These are phyloP conservation scores for Epinephelus cyanopodus DNA, from an alignment of 2,113 vertebrate species.

Conservation along the genomic window DNA sequence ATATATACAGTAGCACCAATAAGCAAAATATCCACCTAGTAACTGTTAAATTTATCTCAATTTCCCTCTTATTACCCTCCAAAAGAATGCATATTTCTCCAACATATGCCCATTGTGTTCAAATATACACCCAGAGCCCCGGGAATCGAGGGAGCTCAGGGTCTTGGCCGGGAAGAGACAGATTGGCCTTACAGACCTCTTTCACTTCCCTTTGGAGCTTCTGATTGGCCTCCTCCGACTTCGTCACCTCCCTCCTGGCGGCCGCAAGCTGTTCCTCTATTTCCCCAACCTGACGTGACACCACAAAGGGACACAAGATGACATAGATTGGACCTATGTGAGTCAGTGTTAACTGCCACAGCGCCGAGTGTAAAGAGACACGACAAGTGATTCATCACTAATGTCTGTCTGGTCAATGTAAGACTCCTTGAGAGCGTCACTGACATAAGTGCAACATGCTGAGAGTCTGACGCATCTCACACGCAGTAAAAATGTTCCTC, in stretches of 20 bases:
- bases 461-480: slow-evolving; percentile 16
- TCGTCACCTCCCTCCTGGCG: slow-evolving; percentile 92
- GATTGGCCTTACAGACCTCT: slow-evolving; percentile 86
- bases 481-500: background rate
- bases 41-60: background rate
- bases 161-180: slow-evolving; percentile 63
- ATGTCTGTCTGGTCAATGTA: slow-evolving; percentile 30
- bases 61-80: background rate
- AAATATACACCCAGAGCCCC: slow-evolving; percentile 45
- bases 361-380: slow-evolving; percentile 41
- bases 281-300: slow-evolving; percentile 88
- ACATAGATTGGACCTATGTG: slow-evolving; percentile 61
- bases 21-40: background rate
- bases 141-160: slow-evolving; percentile 29
- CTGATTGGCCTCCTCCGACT: slow-evolving; percentile 92
- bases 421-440: slow-evolving; percentile 6
- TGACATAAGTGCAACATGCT: slow-evolving; percentile 8
- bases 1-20: background rate
- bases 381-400: slow-evolving; percentile 44
- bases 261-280: slow-evolving; percentile 93
- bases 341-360: slow-evolving; percentile 49
- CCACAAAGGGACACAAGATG: slow-evolving; percentile 48
- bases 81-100: slow-evolving; percentile 9
- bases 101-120: slow-evolving; percentile 38
- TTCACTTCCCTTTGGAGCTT: slow-evolving; percentile 95